phyloP scores from a whole-genome alignment of 2,888 invertebrate genomes.

The Andricus quercusramuli region DNA sequence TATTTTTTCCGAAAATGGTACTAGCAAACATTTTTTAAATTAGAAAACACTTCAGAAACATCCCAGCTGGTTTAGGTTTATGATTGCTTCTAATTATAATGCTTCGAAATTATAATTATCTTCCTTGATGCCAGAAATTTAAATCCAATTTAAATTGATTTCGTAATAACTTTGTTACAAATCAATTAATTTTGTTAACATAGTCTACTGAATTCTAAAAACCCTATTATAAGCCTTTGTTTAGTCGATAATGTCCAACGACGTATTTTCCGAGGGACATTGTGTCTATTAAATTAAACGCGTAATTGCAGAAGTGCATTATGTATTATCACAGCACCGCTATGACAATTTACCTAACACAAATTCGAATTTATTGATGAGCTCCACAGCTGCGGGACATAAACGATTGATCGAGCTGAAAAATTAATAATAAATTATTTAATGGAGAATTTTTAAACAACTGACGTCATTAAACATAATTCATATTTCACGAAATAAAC shows the following conservation, averaged over 20 bases:
- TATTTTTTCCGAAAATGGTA: too few species aligned
- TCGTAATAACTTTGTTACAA: too few species aligned
- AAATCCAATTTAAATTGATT: too few species aligned
- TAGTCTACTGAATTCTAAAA: background rate
- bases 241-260: slow-evolving; percentile 7
- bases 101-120: too few species aligned
- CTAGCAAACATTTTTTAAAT: too few species aligned
- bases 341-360: slow-evolving; percentile 31
- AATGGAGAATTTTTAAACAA: background rate
- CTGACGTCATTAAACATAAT: background rate
- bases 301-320: slow-evolving; percentile 59
- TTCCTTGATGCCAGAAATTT: too few species aligned
- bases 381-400: too few species aligned
- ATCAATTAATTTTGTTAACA: background rate
- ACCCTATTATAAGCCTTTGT: background rate
- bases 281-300: slow-evolving; percentile 60
- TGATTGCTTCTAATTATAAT: background rate
- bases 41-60: too few species aligned
- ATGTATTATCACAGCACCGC: slow-evolving; percentile 54
- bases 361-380: slow-evolving; percentile 52
- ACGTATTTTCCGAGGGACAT: slow-evolving; percentile 57
- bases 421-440: slow-evolving; percentile 6
- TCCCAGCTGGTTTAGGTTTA: background rate
- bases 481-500: too few species aligned
- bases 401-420: background rate